Evolutionary conservation across 1,140 invertebrate species (phyloP).

Genomic region (Scaptomyza pallida): DNA sequence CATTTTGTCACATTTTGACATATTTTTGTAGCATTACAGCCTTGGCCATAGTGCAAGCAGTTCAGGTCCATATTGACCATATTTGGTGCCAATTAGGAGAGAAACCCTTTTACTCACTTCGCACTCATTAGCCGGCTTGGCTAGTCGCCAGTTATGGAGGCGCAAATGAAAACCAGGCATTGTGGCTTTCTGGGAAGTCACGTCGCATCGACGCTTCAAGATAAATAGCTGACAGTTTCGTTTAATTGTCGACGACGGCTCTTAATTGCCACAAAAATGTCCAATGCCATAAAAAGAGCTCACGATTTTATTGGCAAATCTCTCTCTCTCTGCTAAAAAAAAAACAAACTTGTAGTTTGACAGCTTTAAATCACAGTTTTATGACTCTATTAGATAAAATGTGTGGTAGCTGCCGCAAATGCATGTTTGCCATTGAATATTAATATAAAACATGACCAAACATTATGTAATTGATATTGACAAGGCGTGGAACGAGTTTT

Average conservation of each 20-base stretch:
- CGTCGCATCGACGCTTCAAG: constrained; percentile 53
- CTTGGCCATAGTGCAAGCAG: constrained; percentile 52
- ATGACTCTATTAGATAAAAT: constrained; percentile 78
- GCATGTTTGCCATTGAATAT: constrained; percentile 51
- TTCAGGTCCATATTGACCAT: constrained; percentile 45
- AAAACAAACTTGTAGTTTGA: constrained; percentile 21
- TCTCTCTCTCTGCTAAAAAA: too few species aligned
- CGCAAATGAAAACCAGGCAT: constrained; percentile 56
- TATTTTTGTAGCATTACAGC: constrained; percentile 58
- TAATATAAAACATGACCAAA: constrained; percentile 62
- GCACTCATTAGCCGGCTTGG: constrained; percentile 41
- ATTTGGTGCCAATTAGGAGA: constrained; percentile 79
- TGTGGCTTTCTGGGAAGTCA: constrained; percentile 73
- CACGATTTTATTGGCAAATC: constrained; percentile 45
- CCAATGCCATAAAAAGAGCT: constrained; percentile 47
- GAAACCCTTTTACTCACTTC: constrained; percentile 64
- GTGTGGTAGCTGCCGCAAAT: constrained; percentile 6
- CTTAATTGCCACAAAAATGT: constrained; percentile 77
- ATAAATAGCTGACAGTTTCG: constrained; percentile 81
- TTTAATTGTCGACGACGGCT: constrained; percentile 67
- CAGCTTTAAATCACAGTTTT: constrained; percentile 35
- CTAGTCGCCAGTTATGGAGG: constrained; percentile 71
- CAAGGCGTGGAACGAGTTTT: constrained; percentile 55
- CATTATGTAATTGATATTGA: constrained; percentile 74
- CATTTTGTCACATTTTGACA: constrained; percentile 83